Evolutionary conservation across 2,113 vertebrate genomes (phyloP).

Genomic region (Rissa tridactyla): DNA sequence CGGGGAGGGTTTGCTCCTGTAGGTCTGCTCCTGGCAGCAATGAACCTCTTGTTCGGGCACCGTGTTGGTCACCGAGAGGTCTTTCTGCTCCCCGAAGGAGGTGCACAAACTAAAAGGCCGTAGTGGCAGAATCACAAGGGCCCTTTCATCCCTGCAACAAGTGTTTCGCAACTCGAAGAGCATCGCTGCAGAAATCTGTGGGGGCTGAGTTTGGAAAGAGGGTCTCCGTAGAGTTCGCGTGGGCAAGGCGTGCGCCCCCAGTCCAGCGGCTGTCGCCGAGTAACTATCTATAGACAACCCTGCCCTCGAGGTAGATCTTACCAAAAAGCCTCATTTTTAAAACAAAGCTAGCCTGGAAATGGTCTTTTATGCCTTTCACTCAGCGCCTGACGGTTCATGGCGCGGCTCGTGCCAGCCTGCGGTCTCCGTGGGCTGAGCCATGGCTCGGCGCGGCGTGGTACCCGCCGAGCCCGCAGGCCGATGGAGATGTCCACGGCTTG

Average conservation of each 20-base stretch:
- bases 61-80: rapidly evolving
- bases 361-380: background rate
- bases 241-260: background rate
- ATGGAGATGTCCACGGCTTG: background rate
- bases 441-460: rapidly evolving
- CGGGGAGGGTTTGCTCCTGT: background rate
- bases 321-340: background rate
- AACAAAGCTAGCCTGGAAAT: background rate
- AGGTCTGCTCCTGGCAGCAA: background rate
- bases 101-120: background rate
- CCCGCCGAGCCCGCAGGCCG: too few species aligned
- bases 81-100: background rate
- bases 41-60: background rate
- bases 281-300: too few species aligned
- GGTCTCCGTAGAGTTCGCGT: rapidly evolving
- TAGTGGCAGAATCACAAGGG: background rate
- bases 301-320: background rate
- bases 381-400: background rate
- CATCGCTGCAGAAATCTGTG: background rate
- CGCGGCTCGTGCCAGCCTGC: background rate
- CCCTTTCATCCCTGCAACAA: background rate
- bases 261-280: background rate
- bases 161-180: background rate
- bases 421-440: background rate
- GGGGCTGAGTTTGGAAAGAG: background rate